A percentile compares a stretch with the other conserved stretches of the same genome.
These are phyloP conservation scores for Urechis unicinctus DNA, from an alignment of 2,888 invertebrate species.

Conservation along the genomic window DNA sequence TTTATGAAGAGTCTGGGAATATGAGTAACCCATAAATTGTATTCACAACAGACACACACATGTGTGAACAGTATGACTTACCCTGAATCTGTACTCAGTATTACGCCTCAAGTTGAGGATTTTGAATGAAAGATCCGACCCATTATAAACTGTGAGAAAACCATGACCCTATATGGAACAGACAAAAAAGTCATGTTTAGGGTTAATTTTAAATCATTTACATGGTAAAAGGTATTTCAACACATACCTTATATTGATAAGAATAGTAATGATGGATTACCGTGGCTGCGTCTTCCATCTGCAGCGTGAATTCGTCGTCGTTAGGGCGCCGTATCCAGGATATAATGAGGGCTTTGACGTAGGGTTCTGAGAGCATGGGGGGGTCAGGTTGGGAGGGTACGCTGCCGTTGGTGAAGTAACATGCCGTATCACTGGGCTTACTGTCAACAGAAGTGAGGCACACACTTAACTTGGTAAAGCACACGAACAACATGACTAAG, in stretches of 20 bases:
- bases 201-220: no score
- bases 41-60: no score
- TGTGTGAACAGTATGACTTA: no score
- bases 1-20: no score
- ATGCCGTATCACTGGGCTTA: conserved; percentile 45
- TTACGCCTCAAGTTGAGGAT: conserved; percentile 67
- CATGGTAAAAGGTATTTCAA: no score
- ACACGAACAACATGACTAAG: background rate
- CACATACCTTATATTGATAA: no score
- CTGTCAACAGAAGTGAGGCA: no score
- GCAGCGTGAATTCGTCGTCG: conserved; percentile 75
- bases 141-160: conserved; percentile 73
- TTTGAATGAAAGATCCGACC: conserved; percentile 64
- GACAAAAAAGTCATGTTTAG: background rate
- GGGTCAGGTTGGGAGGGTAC: conserved; percentile 73
- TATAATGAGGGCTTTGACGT: conserved; percentile 62
- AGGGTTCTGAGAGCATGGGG: conserved; percentile 64
- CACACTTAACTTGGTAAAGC: background rate
- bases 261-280: conserved; percentile 25
- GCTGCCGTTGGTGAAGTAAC: conserved; percentile 67
- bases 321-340: conserved; percentile 69
- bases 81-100: conserved; percentile 71
- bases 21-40: no score
- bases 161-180: conserved; percentile 60
- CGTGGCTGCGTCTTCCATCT: conserved; percentile 67